phyloP scores from a whole-genome alignment of 2,797 vertebrate species.

The Gobionotothen gibberifrons region DNA sequence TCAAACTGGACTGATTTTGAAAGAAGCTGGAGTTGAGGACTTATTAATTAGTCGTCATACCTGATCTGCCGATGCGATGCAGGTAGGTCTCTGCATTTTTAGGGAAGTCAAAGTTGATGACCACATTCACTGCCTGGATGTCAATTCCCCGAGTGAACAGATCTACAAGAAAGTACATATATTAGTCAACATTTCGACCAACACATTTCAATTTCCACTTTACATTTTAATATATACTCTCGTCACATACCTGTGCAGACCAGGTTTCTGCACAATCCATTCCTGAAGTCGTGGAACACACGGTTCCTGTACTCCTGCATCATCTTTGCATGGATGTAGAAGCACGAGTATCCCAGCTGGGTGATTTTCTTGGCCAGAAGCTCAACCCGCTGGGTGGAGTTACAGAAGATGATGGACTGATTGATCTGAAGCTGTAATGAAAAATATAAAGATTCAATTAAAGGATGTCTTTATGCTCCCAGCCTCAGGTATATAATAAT shows the following conservation, averaged over 20 bases:
- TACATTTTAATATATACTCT: background rate
- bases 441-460: conserved; percentile 12
- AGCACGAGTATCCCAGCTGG: conserved; percentile 82
- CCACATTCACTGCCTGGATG: conserved; percentile 87
- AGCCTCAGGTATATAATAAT: background rate
- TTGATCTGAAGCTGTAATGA: conserved; percentile 77
- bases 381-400: conserved; percentile 81
- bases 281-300: conserved; percentile 82
- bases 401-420: conserved; percentile 82
- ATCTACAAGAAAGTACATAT: conserved; percentile 47
- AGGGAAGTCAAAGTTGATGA: conserved; percentile 88
- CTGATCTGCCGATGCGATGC: conserved; percentile 86
- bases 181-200: background rate
- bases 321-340: conserved; percentile 83
- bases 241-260: conserved; percentile 75
- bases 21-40: background rate
- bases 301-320: conserved; percentile 83
- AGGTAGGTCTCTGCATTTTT: conserved; percentile 86
- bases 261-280: conserved; percentile 80
- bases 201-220: background rate
- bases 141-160: conserved; percentile 83
- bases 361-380: conserved; percentile 82
- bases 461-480: background rate
- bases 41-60: conserved; percentile 50
- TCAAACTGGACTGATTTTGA: background rate